A percentile compares a stretch with the other conserved stretches of the same genome.
Evolutionary conservation across 2,888 invertebrate genomes (phyloP).

Genomic region (Poecilobothrus nobilitatus): DNA sequence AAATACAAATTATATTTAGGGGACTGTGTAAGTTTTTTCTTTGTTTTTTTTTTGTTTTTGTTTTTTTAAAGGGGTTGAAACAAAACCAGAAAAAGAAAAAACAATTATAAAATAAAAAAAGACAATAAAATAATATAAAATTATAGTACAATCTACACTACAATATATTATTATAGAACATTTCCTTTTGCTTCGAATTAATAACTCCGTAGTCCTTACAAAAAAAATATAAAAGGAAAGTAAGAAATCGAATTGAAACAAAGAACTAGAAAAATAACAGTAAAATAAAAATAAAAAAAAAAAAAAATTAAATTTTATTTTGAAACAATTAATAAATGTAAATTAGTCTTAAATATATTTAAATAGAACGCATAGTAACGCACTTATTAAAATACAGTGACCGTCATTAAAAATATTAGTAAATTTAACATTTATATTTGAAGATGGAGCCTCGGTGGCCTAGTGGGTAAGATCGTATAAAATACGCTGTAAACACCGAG

Average conservation of each 20-base stretch:
- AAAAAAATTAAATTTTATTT: neutral
- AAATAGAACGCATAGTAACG: too few species aligned
- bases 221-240: neutral
- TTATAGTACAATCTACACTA: neutral
- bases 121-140: neutral
- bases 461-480: too few species aligned
- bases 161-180: neutral
- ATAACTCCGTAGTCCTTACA: too few species aligned
- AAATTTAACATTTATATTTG: too few species aligned
- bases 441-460: too few species aligned
- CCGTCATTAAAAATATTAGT: too few species aligned
- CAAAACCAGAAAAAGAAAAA: too few species aligned
- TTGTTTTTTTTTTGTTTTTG: too few species aligned
- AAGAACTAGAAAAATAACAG: neutral
- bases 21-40: neutral
- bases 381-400: too few species aligned
- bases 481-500: too few species aligned
- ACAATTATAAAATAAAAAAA: neutral
- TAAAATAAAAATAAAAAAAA: neutral
- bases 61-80: neutral
- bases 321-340: neutral
- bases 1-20: neutral
- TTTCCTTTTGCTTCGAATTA: neutral
- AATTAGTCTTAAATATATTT: neutral
- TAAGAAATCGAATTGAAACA: too few species aligned